A percentile compares a stretch with the other conserved stretches of the same genome.
Evolutionary conservation across 2,113 vertebrate genomes (phyloP).

Genomic region (Astur gentilis): DNA sequence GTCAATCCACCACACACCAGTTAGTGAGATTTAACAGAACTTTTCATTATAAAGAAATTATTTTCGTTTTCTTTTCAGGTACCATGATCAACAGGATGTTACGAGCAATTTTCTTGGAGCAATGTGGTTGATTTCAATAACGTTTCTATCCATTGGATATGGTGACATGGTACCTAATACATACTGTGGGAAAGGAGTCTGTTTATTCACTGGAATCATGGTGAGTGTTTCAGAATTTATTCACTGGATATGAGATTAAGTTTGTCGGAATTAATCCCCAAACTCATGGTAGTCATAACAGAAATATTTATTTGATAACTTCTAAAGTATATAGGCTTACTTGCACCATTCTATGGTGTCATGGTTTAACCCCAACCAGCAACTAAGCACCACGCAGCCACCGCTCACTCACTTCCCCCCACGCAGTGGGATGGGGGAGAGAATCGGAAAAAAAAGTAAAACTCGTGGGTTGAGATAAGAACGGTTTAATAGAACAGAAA

Average conservation of each 20-base stretch:
- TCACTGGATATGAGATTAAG: not conserved
- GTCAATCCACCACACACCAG: not conserved
- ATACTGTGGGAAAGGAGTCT: conserved; percentile 96
- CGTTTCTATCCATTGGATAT: conserved; percentile 95
- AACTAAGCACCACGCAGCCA: too few relatives aligned
- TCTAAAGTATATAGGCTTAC: not conserved
- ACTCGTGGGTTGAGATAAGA: too few relatives aligned
- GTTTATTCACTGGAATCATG: conserved; percentile 96
- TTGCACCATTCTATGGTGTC: not conserved
- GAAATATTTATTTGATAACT: not conserved
- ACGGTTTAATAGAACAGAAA: too few relatives aligned
- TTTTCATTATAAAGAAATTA: not conserved
- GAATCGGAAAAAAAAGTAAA: too few relatives aligned
- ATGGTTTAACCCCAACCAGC: too few relatives aligned
- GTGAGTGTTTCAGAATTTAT: conserved; percentile 72
- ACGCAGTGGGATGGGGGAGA: too few relatives aligned
- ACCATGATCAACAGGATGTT: conserved; percentile 92
- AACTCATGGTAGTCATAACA: not conserved
- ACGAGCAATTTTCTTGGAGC: conserved; percentile 97
- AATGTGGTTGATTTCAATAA: conserved; percentile 99
- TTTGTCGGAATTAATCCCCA: not conserved
- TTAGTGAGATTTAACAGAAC: not conserved
- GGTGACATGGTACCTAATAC: conserved; percentile 97
- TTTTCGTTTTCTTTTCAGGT: conserved; percentile 75
- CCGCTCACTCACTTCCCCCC: too few relatives aligned